Evolutionary conservation across 2,888 invertebrate genomes (phyloP).

Genomic region (Syrphus vitripennis): DNA sequence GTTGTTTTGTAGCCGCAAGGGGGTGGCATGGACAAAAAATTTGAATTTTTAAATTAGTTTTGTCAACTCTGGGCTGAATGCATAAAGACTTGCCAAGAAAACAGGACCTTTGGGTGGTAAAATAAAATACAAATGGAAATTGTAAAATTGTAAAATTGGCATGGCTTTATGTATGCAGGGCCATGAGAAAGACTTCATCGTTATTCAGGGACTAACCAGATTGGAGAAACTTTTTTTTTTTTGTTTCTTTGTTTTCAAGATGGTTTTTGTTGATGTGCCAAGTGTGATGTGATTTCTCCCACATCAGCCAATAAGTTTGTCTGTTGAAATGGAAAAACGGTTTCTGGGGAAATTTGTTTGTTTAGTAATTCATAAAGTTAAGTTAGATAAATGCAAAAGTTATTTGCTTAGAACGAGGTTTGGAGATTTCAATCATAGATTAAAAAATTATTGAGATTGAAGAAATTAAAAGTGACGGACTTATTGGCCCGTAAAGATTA

Average conservation of each 20-base stretch:
- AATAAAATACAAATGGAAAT: slow-evolving; percentile 66
- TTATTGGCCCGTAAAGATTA: no score
- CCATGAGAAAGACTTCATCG: not conserved
- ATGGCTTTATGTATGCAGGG: not conserved
- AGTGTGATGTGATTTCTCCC: not conserved
- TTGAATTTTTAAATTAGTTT: slow-evolving; percentile 82
- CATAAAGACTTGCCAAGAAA: slow-evolving; percentile 80
- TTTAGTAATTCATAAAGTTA: no score
- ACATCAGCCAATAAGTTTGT: not conserved
- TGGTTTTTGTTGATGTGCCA: not conserved
- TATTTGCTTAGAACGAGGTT: no score
- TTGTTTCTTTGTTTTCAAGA: no score
- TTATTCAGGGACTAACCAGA: slow-evolving; percentile 9
- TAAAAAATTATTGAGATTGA: no score
- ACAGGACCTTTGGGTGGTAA: slow-evolving; percentile 63
- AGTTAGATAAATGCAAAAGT: no score
- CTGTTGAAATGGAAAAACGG: not conserved
- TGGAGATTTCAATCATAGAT: no score
- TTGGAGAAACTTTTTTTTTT: not conserved
- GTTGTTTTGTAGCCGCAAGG: slow-evolving; percentile 43
- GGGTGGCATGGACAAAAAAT: slow-evolving; percentile 75
- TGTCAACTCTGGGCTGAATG: slow-evolving; percentile 79
- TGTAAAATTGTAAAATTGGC: slow-evolving; percentile 47
- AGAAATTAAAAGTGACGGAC: no score
- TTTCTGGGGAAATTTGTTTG: not conserved